These are phyloP conservation scores for Eurytoma californica DNA, from an alignment of 2,888 invertebrate species.

Conservation along the genomic window DNA sequence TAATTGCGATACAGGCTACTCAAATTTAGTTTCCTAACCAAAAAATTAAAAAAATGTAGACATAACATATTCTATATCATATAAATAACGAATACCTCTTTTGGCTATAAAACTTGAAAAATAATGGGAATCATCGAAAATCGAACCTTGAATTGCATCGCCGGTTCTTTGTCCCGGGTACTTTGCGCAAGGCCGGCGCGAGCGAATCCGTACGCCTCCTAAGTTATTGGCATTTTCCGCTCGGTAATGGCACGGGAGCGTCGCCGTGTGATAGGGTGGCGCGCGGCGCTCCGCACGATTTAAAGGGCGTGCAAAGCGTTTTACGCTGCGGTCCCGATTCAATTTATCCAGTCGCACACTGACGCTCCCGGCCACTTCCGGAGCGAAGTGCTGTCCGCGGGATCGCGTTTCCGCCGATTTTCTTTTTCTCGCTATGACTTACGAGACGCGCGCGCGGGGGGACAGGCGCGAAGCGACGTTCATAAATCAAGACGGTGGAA, in stretches of 20 bases:
- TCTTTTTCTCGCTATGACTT: neutral
- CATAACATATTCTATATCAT: neutral
- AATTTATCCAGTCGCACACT: conserved; percentile 65
- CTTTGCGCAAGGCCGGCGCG: neutral
- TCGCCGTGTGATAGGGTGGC: conserved; percentile 15
- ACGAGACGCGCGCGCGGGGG: neutral
- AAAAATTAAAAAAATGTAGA: neutral
- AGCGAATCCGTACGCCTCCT: conserved; percentile 12
- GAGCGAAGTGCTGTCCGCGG: conserved; percentile 55
- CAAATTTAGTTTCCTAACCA: neutral
- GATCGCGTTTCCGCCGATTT: conserved; percentile 13
- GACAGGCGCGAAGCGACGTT: neutral
- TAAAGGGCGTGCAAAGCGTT: conserved; percentile 72
- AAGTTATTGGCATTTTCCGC: conserved; percentile 71
- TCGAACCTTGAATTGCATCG: neutral
- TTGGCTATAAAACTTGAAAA: no score
- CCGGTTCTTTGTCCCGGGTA: neutral
- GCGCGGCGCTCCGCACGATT: conserved; percentile 62
- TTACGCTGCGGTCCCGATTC: conserved; percentile 70
- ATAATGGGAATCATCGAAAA: no score
- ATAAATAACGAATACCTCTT: no score
- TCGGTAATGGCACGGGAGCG: conserved; percentile 66
- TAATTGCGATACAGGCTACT: no score
- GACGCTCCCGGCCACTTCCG: conserved; percentile 62
- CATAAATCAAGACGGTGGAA: conserved; percentile 26